Evolutionary conservation across 64 coral and sea anemone genomes (phyloP).

Genomic region (Montipora sp.): DNA sequence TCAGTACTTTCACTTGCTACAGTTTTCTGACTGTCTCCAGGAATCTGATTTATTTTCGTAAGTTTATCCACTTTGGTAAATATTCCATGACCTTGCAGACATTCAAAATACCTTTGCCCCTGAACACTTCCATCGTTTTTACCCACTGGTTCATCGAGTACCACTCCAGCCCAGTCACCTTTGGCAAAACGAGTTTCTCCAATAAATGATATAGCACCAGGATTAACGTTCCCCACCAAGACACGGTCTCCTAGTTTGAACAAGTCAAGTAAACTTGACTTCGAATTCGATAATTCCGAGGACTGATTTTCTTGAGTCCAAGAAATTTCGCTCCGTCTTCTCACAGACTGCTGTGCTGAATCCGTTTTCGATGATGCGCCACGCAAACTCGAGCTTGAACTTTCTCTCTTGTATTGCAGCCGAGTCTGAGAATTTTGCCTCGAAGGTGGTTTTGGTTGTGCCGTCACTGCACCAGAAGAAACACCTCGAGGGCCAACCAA

Average conservation of each 20-base stretch:
- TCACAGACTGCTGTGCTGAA: constrained; percentile 40
- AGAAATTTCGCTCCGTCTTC: constrained; percentile 68
- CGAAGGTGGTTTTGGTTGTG: constrained; percentile 56
- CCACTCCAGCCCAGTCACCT: constrained; percentile 95
- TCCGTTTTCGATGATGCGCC: constrained; percentile 76
- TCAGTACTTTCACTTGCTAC: constrained; percentile 18
- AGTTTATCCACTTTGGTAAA: constrained; percentile 95
- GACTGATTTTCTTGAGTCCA: constrained; percentile 24
- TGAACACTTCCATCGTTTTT: constrained; percentile 98
- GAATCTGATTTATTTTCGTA: constrained; percentile 80
- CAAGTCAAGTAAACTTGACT: constrained; percentile 65
- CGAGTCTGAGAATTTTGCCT: constrained; percentile 75
- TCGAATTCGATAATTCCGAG: constrained; percentile 1
- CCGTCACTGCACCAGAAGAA: constrained; percentile 25
- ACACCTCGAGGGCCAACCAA: constrained; percentile 55
- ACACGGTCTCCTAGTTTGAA: constrained; percentile 97
- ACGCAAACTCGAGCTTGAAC: constrained; percentile 84
- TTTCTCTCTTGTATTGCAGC: constrained; percentile 81
- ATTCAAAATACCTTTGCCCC: constrained; percentile 93
- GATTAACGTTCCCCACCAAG: constrained; percentile 84
- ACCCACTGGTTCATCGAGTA: constrained; percentile 84
- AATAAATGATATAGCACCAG: constrained; percentile 91
- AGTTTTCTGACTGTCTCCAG: constrained; percentile 21
- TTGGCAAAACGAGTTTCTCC: constrained; percentile 98
- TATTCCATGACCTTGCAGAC: constrained; percentile 79